Conservation (phyloP, 2,888 invertebrate species). For the Lasius platythorax region DNA sequence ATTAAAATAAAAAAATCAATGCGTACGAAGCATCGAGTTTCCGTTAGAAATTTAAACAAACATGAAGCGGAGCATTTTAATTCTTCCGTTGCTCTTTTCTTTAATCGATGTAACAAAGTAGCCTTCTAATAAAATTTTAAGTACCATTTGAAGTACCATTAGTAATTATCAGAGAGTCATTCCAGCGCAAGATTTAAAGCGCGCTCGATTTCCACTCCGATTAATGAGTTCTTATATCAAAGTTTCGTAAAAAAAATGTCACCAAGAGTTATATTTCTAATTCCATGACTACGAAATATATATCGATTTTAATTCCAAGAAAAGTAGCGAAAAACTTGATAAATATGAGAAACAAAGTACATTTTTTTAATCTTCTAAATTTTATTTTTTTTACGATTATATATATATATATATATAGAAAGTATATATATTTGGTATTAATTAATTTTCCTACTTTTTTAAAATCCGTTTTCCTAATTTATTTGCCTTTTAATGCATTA, state of each 20-base stretch:
- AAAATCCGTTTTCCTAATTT: background rate
- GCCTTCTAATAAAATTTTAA: conserved; percentile 33
- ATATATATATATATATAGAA: background rate
- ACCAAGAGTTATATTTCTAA: background rate
- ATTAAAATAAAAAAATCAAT: conserved; percentile 25
- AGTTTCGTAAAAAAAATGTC: background rate
- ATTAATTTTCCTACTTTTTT: background rate
- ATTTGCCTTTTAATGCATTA: background rate
- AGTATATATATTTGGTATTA: background rate
- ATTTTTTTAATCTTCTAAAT: background rate
- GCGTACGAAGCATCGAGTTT: conserved; percentile 21
- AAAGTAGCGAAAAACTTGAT: background rate
- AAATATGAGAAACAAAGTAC: background rate
- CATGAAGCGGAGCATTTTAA: conserved; percentile 9
- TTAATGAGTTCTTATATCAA: conserved; percentile 21
- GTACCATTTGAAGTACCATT: background rate
- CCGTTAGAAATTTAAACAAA: conserved; percentile 38
- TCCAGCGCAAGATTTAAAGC: conserved; percentile 3
- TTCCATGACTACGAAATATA: background rate
- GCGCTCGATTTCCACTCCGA: background rate
- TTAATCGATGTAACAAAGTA: conserved; percentile 42
- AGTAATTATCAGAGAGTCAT: conserved; percentile 27
- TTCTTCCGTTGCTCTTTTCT: conserved; percentile 1
- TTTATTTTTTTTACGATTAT: background rate
- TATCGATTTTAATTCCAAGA: background rate